Base-by-base conservation (phyloP, 1,140 invertebrate species). In the Drosophila suzukii region DNA sequence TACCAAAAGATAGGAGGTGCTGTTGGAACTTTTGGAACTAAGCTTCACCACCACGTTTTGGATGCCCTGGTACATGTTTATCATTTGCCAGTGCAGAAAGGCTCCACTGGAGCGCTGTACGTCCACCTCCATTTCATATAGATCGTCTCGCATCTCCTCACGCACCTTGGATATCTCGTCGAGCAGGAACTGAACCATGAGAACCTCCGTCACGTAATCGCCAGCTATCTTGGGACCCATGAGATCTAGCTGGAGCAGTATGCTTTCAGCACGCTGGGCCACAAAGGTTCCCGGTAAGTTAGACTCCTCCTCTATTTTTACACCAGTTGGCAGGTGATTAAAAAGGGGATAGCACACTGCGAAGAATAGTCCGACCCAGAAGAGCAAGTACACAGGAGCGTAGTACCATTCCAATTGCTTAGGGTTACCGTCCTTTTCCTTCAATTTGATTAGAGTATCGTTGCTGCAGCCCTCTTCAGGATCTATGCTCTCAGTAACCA, bases 1-100 rank as follows among this genome's bases (percentile, higher is more conserved):
- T 51, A 99, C 94, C 46, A 99, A 93, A 74, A 99, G 93, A 91
- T 97, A 90, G 30, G 68, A 75, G 13, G 66, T 56, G 43, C 83
- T 92, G 20, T 83, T 92, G 11, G 82, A 85, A 30, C 56, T 44
- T 75, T 92, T 93, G 0, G 94, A 93, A 38, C 95, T 95, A 60
- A 98, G 92, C 92, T 95, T 96, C 4, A 96, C 97, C 46, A 97
- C 93, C 49, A 98, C 94, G 93, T 98, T 98, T 72, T 95, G 95
- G 41, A 96, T 94, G 74, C 94, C 94, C 86, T 93, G 93, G 74
- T 96, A 96, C 78, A 95, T 94, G 91, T 95, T 95, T 3, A 96
- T 96, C 94, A 97, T 96, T 12, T 95, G 94, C 92, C 96, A 96
- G 3, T 97, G 92, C 92, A 97, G 95, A 54, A 95, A 98, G 17